Conservation (phyloP, 1,140 invertebrate genomes). For the Cyphomyrmex costatus region DNA sequence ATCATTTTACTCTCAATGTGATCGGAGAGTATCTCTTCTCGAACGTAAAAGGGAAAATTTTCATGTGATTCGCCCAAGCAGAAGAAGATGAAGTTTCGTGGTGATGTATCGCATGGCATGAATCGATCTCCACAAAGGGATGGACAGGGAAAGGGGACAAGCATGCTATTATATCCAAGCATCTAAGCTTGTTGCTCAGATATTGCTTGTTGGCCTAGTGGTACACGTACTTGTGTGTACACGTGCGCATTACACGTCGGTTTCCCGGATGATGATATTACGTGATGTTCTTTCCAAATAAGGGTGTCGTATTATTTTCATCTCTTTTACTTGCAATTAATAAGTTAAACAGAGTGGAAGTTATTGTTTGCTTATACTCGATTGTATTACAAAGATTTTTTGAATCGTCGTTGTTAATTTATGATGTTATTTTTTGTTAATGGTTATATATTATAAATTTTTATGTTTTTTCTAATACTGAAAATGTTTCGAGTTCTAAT, state of each 20-base stretch:
- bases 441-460: not conserved
- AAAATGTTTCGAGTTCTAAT: not conserved
- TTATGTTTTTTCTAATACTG: not conserved
- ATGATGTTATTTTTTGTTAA: not conserved
- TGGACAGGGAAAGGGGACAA: not conserved
- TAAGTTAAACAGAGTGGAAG: not conserved
- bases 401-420: not conserved
- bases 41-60: conserved; percentile 32
- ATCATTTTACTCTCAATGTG: conserved; percentile 4
- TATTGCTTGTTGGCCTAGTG: conserved; percentile 54
- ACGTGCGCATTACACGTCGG: not conserved
- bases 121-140: conserved; percentile 58
- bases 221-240: not conserved
- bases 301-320: not conserved
- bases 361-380: not conserved
- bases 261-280: conserved; percentile 27
- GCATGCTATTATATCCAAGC: conserved; percentile 64
- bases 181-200: conserved; percentile 64
- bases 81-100: conserved; percentile 63
- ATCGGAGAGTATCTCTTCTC: conserved; percentile 7
- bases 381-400: not conserved
- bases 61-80: conserved; percentile 50
- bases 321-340: not conserved
- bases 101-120: conserved; percentile 61
- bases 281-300: conserved; percentile 26